phyloP scores from a whole-genome alignment of 2,888 invertebrate genomes.

The Orthonevra nobilis region DNA sequence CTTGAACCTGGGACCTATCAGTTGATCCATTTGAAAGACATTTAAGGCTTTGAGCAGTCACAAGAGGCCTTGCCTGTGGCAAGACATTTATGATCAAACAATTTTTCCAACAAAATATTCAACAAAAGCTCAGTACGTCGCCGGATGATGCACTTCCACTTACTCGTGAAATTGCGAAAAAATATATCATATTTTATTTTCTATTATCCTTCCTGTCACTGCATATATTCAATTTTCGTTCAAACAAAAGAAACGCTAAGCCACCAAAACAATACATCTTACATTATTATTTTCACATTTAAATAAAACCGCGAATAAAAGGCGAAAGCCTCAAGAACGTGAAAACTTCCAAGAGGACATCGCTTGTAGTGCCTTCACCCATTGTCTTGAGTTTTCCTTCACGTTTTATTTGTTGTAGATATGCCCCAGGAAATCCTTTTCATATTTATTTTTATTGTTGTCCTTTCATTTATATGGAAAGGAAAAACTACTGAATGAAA shows the following conservation, averaged over 20 bases:
- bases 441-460: slow-evolving; percentile 38
- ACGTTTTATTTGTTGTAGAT: slow-evolving; percentile 6
- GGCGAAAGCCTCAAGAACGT: slow-evolving; percentile 19
- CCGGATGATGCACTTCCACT: too few relatives aligned
- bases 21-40: too few relatives aligned
- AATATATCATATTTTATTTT: too few relatives aligned
- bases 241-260: slow-evolving; percentile 14
- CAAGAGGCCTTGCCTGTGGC: too few relatives aligned
- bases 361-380: background rate
- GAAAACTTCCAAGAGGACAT: slow-evolving; percentile 17
- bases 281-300: slow-evolving; percentile 51
- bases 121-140: too few relatives aligned
- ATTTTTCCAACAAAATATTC: too few relatives aligned
- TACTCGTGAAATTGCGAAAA: too few relatives aligned
- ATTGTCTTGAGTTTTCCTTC: slow-evolving; percentile 24
- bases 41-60: too few relatives aligned
- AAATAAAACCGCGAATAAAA: slow-evolving; percentile 25
- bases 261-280: slow-evolving; percentile 26
- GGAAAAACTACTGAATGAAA: slow-evolving; percentile 42
- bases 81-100: too few relatives aligned
- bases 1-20: too few relatives aligned
- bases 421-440: slow-evolving; percentile 48
- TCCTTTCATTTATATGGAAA: slow-evolving; percentile 37
- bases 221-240: background rate
- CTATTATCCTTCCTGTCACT: background rate